A percentile compares a stretch with the other conserved stretches of the same genome.
Conservation (phyloP, 2,888 invertebrate genomes). For the Hypomecis atomaria region DNA sequence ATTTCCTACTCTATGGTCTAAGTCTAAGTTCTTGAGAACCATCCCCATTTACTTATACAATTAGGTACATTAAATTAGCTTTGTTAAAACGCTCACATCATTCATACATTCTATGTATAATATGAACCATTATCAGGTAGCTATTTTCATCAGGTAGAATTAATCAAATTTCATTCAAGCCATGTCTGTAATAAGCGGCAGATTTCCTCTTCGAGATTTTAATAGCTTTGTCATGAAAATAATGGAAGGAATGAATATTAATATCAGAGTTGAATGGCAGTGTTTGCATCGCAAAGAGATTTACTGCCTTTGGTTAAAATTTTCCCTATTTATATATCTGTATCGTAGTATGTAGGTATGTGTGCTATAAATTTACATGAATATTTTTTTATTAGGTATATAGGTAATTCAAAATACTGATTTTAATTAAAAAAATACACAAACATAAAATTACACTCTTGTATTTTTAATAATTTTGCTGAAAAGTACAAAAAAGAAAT, state of each 20-base stretch:
- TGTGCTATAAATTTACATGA: too few relatives aligned
- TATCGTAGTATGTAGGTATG: neutral
- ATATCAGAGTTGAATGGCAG: conserved; percentile 69
- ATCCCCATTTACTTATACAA: neutral
- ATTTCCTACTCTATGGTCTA: too few relatives aligned
- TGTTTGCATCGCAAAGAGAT: conserved; percentile 73
- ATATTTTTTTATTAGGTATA: too few relatives aligned
- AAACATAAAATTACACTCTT: too few relatives aligned
- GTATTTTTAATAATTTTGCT: too few relatives aligned
- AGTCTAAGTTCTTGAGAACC: too few relatives aligned
- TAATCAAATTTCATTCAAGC: conserved; percentile 61
- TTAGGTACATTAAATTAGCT: neutral
- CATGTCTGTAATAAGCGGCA: conserved; percentile 61
- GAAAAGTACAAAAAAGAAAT: too few relatives aligned
- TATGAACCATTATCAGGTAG: conserved; percentile 26
- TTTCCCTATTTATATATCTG: conserved; percentile 13
- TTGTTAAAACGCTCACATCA: too few relatives aligned
- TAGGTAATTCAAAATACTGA: too few relatives aligned
- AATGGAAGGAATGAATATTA: conserved; percentile 75
- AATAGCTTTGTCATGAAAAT: conserved; percentile 70
- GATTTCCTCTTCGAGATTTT: conserved; percentile 57
- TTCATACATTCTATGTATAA: too few relatives aligned
- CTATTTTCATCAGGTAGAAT: conserved; percentile 52
- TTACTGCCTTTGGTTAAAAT: conserved; percentile 45
- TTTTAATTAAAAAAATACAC: too few relatives aligned